A percentile compares a stretch with the other conserved stretches of the same genome.
Conservation (phyloP, 2,797 vertebrate species). For the Enteromius radiatus region DNA sequence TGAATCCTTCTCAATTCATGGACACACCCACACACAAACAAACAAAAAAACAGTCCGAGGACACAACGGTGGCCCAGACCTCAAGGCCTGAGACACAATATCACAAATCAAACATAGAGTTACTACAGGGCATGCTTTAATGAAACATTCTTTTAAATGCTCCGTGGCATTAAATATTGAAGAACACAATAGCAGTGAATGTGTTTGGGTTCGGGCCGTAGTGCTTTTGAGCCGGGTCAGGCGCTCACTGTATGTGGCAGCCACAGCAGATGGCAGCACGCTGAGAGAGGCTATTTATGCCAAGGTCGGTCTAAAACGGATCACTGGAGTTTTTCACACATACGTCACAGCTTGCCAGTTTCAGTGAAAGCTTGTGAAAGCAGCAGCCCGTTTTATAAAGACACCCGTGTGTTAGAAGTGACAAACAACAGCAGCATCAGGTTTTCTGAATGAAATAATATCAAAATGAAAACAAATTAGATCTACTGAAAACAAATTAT, state of each 20-base stretch:
- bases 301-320: conserved; percentile 62
- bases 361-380: conserved; percentile 32
- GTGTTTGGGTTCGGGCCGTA: conserved; percentile 3
- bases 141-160: background rate
- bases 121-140: background rate
- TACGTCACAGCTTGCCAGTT: conserved; percentile 36
- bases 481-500: background rate
- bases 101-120: conserved; percentile 6
- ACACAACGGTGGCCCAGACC: conserved; percentile 59
- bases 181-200: conserved; percentile 34
- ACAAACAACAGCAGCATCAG: background rate
- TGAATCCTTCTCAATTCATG: conserved; percentile 32
- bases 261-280: conserved; percentile 74
- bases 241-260: conserved; percentile 53
- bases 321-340: conserved; percentile 43
- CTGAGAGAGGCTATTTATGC: conserved; percentile 62
- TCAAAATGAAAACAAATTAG: background rate
- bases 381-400: conserved; percentile 15
- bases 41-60: conserved; percentile 43
- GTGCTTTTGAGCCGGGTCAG: conserved; percentile 38
- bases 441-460: background rate
- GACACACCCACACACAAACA: conserved; percentile 33
- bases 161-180: background rate
- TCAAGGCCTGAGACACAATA: conserved; percentile 40
- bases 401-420: conserved; percentile 8